phyloP scores from a whole-genome alignment of 1,140 invertebrate species.

The Chrysopa pallens region DNA sequence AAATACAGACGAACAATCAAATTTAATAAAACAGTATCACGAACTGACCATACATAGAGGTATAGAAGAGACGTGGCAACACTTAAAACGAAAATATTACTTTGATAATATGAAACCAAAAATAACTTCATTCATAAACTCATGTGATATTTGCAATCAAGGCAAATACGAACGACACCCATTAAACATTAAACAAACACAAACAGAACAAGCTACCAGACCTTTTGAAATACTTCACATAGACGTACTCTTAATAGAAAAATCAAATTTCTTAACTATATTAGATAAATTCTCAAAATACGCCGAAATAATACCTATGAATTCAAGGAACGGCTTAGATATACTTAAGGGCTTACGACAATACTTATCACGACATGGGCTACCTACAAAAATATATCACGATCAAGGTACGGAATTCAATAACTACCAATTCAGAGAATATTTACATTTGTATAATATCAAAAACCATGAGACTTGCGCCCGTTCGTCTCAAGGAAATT shows the following conservation, averaged over 20 bases:
- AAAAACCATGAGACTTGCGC: slow-evolving; percentile 3
- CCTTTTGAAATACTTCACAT: background rate
- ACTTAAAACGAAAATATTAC: slow-evolving; percentile 3
- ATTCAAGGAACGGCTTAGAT: slow-evolving; percentile 1
- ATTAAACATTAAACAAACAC: background rate
- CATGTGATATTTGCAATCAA: too few relatives aligned
- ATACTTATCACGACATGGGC: slow-evolving; percentile 1
- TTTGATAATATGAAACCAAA: background rate
- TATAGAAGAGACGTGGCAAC: slow-evolving; percentile 5
- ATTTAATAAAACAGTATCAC: slow-evolving; percentile 6
- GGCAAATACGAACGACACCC: too few relatives aligned
- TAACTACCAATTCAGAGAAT: slow-evolving; percentile 2
- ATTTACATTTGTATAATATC: slow-evolving; percentile 3
- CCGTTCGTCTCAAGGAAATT: background rate
- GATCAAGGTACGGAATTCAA: slow-evolving; percentile 3
- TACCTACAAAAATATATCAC: slow-evolving; percentile 1
- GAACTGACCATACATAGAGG: slow-evolving; percentile 7
- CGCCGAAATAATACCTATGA: slow-evolving; percentile 1
- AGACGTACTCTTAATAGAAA: background rate
- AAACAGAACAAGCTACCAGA: background rate
- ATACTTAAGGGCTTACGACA: background rate
- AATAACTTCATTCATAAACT: too few relatives aligned
- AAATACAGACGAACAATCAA: slow-evolving; percentile 4
- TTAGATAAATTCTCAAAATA: slow-evolving; percentile 3
- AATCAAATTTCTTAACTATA: background rate